Percentiles rank a stretch among this genome's conserved stretches.
These are phyloP conservation scores for Capromys pilorides DNA, from an alignment of 2,797 vertebrate genomes.

Conservation along the genomic window DNA sequence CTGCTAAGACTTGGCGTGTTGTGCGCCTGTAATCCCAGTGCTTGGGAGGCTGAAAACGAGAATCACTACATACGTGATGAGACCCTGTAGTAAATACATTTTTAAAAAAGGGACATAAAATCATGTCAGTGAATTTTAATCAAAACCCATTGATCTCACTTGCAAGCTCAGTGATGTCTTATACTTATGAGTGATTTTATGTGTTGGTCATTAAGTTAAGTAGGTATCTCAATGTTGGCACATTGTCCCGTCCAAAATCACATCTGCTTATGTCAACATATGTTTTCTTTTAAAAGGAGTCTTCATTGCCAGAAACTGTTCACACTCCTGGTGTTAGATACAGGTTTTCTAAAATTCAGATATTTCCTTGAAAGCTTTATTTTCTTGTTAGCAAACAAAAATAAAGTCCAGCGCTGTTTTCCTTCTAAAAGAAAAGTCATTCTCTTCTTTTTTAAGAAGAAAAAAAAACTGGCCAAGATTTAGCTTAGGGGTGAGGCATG, in stretches of 20 bases:
- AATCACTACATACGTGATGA: no score
- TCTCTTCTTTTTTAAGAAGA: conserved; percentile 43
- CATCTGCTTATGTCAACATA: background rate
- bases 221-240: background rate
- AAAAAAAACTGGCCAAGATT: background rate
- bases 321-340: background rate
- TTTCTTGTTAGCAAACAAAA: background rate
- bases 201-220: background rate
- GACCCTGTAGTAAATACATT: no score
- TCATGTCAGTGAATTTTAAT: background rate
- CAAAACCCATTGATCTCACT: background rate
- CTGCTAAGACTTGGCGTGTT: no score
- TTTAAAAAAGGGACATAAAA: background rate
- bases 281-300: background rate
- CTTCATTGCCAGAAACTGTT: background rate
- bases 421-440: background rate
- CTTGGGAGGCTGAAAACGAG: no score
- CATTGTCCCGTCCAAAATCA: background rate
- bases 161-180: background rate
- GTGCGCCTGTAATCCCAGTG: no score
- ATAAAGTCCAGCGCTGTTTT: background rate
- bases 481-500: background rate
- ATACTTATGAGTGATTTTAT: background rate
- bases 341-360: background rate
- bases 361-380: conserved; percentile 16